phyloP scores from a whole-genome alignment of 2,797 vertebrate genomes.

The Cheirogaleus major region DNA sequence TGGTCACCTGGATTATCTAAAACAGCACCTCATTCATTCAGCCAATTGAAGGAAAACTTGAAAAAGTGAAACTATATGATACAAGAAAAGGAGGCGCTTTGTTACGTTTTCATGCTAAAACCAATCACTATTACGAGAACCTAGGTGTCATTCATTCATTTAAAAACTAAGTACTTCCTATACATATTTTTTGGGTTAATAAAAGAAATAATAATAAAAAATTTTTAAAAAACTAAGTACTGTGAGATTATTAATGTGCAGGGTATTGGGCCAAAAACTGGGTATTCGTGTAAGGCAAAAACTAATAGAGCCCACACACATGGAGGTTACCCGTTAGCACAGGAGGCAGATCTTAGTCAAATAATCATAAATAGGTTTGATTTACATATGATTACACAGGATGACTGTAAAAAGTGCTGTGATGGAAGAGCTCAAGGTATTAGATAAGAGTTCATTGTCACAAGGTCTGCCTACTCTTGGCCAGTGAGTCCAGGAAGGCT shows the following conservation, averaged over 20 bases:
- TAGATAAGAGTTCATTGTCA: background rate
- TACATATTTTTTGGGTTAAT: no score
- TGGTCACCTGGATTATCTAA: background rate
- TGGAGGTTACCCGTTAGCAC: background rate
- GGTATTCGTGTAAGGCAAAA: background rate
- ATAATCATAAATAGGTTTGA: background rate
- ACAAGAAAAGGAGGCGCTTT: background rate
- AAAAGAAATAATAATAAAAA: no score
- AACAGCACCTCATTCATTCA: background rate
- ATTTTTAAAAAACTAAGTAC: background rate
- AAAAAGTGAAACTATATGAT: background rate
- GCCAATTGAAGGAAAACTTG: background rate
- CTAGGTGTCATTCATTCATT: background rate
- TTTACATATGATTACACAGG: background rate
- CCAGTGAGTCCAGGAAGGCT: background rate
- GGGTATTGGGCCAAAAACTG: background rate
- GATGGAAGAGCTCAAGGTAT: background rate
- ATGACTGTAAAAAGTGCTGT: background rate
- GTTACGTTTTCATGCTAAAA: background rate
- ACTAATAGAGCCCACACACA: background rate
- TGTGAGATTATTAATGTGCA: background rate
- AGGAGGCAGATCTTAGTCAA: background rate
- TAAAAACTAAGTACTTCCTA: background rate
- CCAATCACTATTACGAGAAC: background rate
- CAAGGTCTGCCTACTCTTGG: background rate